Percentiles rank a stretch among this genome's conserved stretches.
phyloP scores from a whole-genome alignment of 2,797 vertebrate species.

The Anolis apletophallus region DNA sequence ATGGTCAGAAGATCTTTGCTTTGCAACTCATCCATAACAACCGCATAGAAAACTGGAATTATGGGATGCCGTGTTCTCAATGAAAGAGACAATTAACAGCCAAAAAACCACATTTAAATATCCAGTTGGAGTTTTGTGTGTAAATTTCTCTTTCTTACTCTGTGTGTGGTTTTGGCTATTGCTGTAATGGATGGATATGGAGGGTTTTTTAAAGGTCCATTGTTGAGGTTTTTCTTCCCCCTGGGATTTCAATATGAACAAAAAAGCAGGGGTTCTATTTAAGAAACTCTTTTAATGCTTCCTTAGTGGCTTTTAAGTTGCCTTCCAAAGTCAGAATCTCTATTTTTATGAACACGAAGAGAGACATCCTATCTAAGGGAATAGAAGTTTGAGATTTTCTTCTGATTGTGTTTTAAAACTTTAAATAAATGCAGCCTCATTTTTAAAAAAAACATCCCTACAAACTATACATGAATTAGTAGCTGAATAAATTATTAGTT shows the following conservation, averaged over 20 bases:
- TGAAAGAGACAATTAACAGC: slow-evolving; percentile 60
- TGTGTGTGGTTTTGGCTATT: slow-evolving; percentile 62
- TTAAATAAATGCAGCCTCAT: slow-evolving; percentile 28
- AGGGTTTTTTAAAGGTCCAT: slow-evolving; percentile 55
- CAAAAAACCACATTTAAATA: slow-evolving; percentile 63
- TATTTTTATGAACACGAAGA: slow-evolving; percentile 40
- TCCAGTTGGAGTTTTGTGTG: slow-evolving; percentile 43
- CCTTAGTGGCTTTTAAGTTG: slow-evolving; percentile 62
- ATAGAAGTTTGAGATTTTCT: slow-evolving; percentile 32
- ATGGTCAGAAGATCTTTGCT: slow-evolving; percentile 59
- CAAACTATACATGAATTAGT: slow-evolving; percentile 4
- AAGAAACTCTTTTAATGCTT: slow-evolving; percentile 65
- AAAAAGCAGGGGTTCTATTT: slow-evolving; percentile 61
- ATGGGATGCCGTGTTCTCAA: slow-evolving; percentile 53
- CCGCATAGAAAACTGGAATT: slow-evolving; percentile 55
- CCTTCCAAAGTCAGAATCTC: slow-evolving; percentile 47
- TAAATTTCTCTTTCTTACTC: slow-evolving; percentile 59
- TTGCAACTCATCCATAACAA: slow-evolving; percentile 60
- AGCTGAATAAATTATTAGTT: not conserved
- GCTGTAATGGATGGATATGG: slow-evolving; percentile 51
- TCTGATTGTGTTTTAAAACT: not conserved
- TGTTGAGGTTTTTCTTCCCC: slow-evolving; percentile 1
- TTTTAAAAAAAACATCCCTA: too few species aligned
- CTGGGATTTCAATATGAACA: slow-evolving; percentile 26
- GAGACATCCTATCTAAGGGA: slow-evolving; percentile 35